Base-by-base conservation (phyloP, 1,140 invertebrate genomes). In the Carposina sasakii region DNA sequence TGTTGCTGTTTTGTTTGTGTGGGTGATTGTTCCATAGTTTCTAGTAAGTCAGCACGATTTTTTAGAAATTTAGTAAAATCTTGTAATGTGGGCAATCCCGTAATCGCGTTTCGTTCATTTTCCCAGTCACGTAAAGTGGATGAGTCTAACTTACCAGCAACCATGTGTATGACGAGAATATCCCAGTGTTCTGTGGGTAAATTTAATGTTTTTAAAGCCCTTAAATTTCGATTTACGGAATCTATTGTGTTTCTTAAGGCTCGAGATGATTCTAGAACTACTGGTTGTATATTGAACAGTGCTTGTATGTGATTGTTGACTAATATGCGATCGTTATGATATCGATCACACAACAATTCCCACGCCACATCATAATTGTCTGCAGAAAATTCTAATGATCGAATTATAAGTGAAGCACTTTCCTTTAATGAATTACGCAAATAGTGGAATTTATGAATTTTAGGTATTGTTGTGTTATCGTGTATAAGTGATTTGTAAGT, bases 401-500 rank as follows among this genome's bases (percentile, higher is more conserved):
- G 33, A 16, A 76, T 60, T 3, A 69, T 54, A 19, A 63, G 42
- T 1, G 31, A 21, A 2, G 69, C 65, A 31, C 55, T 48, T n/a
- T 54, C 58, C 36, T 61, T 56, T 22, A 76, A 48, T 48, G 59
- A 37, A 13, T n/a, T 13, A 5, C 34, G 13, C 15, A 37, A 20
- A 19, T 37, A 37, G 20, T 37, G 34, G 20, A 37, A 37, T 26
- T 36, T 55, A 43, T 41, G 68, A 44, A 67, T 60, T 5, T 52
- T 26, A 21, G 15, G 33, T 13, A 71, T 46, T 8, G 47, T 23
- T 2, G 28, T 28, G 39, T 66, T 67, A 2, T 65, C 44, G 47
- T 74, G 60, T 17, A 74, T 68, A 3, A 69, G 26, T n/a, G 63
- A 50, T 17, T 30, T 26, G 44, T 67, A 76, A 28, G 57, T 66